These are phyloP conservation scores for Hipposideros armiger DNA, from an alignment of 2,113 vertebrate genomes.

Conservation along the genomic window DNA sequence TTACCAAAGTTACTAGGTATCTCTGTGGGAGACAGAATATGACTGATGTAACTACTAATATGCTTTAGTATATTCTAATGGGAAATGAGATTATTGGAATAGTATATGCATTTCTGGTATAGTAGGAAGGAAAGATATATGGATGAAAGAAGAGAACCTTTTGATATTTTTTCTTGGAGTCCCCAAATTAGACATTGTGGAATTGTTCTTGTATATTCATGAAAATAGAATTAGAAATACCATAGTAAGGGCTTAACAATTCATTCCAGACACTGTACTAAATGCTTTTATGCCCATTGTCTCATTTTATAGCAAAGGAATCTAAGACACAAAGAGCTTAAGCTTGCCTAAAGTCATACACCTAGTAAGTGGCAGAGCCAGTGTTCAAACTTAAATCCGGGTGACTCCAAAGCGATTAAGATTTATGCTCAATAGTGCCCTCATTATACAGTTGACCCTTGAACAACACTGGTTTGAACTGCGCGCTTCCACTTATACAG, in stretches of 20 bases:
- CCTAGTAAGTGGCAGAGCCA: not conserved
- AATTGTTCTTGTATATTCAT: not conserved
- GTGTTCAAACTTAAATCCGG: not conserved
- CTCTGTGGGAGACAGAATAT: not conserved
- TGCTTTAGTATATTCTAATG: not conserved
- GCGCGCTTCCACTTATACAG: not conserved
- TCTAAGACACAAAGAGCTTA: conserved; percentile 12
- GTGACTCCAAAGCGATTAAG: not conserved
- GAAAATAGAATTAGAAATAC: conserved; percentile 42
- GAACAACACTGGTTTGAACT: not conserved
- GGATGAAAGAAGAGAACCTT: conserved; percentile 33
- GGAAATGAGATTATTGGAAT: conserved; percentile 41
- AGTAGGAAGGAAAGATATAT: not conserved
- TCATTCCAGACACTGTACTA: not conserved
- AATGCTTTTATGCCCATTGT: not conserved
- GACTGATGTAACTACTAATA: not conserved
- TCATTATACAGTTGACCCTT: not conserved
- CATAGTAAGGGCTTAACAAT: not conserved
- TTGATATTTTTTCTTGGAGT: not conserved
- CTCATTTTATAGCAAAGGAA: not conserved
- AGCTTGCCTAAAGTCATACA: not conserved
- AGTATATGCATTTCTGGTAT: not conserved
- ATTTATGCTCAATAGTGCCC: not conserved
- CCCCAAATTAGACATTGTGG: not conserved
- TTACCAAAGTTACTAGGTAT: not conserved